Evolutionary conservation across 2,888 invertebrate genomes (phyloP), one percentile per base, ranked within the genome.

Genomic region (Pristionchus fissidentatus): DNA sequence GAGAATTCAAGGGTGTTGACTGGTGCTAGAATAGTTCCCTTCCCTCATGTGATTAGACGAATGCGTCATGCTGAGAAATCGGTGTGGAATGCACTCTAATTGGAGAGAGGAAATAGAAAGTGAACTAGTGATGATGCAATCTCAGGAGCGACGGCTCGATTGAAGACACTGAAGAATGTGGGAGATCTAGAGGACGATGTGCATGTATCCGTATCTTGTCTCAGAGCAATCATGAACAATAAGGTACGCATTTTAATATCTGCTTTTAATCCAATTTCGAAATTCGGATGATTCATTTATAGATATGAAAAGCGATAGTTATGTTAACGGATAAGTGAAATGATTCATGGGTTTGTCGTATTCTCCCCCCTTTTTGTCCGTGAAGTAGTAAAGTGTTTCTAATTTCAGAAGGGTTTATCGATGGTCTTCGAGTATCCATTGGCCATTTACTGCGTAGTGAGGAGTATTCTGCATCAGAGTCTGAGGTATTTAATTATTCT

Each of bases 171-270:
- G 15, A 89, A 89, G 85, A 84, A 85, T 29, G 85, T 84, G 38
- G 90, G 89, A 41, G 88, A 87, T 43, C 88, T 86, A 60, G 90
- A 97, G 87, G 98, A 98, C 93, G 99, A 99, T 93, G 97, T 99
- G 92, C 98, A 99, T 93, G 97, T 98, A 86, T 98, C 98, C 94
- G 97, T 99, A 92, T 96, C 97, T 96, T 99, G 98, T 93, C 95
- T 99, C 94, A 95, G 98, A 84, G 98, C 98, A 90, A 98, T 99
- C 92, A 99, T 99, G 98, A 99, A 99, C 94, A 98, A 99, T 93
- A 98, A 98, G 95, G 94, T 94, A 86, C 85, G 86, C 38, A 32
- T 41, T 26, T 32, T 52, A 41, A 43, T 29, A 4, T 38, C 26
- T 38, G n/a, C n/a, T n/a, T n/a, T n/a, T n/a, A n/a, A n/a, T n/a